Base-by-base conservation (phyloP, 23 tunicate species). In the Styela plicata region DNA sequence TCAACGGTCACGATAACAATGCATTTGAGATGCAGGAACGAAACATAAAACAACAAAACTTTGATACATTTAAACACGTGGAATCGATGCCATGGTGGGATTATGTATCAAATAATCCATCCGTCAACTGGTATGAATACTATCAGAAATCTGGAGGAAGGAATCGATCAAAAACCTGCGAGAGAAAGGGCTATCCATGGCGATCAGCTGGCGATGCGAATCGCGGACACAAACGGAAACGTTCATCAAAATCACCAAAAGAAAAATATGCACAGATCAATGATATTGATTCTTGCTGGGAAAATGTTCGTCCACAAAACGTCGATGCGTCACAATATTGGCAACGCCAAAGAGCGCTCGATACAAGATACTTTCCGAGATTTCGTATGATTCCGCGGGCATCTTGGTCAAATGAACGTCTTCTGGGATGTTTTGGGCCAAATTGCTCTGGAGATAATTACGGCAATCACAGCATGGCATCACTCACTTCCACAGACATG, bases 331-430 rank as follows among this genome's bases (percentile, higher is more conserved):
- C 81, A 24, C 81, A 26, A 17, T 53, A 53, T 26, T 76, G 29
- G 32, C 66, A 57, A 13, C 33, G 34, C 30, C 62, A 32, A 69
- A 44, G 33, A 64, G 35, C 33, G 26, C 71, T 27, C 20, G 69
- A 82, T 29, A 52, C 57, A 3, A 52, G 85, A 16, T 82, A 31
- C n/a, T 70, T 82, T 70, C 85, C 85, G 13, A 63, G 79, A 35
- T 35, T 69, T 2, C 85, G 37, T 13, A 82, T 82, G 79, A 82
- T 82, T 16, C 85, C 85, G 2, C 78, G 85, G 16, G 85, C 85
- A 36, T 36, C 65, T 5, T 76, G 81, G 81, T 36, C 81, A 20
- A 53, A 76, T 1, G 66, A 52, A 0, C 52, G 65, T 21, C 33
- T 53, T 0, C 21, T 76, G 23, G 77, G 77, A 16, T 34, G 34